Percentiles rank a stretch among this genome's conserved stretches.
Conservation (phyloP, 2,797 vertebrate species). For the Argyrosomus regius region DNA sequence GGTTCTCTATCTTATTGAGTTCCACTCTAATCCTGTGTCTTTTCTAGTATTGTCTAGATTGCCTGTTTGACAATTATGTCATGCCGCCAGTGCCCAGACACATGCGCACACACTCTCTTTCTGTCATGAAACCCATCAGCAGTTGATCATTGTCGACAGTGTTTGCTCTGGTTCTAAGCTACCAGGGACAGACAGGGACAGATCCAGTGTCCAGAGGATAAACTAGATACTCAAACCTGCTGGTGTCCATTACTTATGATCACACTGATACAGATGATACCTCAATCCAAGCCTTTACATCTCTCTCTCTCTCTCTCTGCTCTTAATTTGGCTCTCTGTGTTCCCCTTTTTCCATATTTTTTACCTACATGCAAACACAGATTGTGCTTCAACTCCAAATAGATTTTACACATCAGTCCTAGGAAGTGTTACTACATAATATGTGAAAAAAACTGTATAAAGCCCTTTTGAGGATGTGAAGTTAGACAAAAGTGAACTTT, state of each 20-base stretch:
- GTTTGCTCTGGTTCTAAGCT: constrained; percentile 53
- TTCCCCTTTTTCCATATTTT: background rate
- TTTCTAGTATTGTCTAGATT: constrained; percentile 7
- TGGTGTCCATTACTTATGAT: constrained; percentile 74
- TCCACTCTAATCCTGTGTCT: background rate
- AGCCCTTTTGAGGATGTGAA: background rate
- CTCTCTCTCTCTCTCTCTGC: constrained; percentile 25
- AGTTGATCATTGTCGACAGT: constrained; percentile 35
- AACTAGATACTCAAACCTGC: constrained; percentile 52
- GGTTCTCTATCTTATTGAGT: background rate
- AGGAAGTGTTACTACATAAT: background rate
- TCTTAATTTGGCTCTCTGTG: constrained; percentile 12
- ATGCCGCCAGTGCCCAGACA: constrained; percentile 6
- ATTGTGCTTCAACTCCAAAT: background rate
- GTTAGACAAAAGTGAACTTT: background rate
- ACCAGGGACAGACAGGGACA: constrained; percentile 44
- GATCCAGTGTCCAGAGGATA: constrained; percentile 66
- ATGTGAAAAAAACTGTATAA: background rate
- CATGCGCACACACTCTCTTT: background rate
- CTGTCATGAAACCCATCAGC: constrained; percentile 24
- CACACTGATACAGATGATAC: constrained; percentile 53
- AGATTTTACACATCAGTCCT: background rate
- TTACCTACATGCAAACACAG: constrained; percentile 1
- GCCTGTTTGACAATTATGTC: constrained; percentile 17
- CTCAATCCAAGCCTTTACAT: constrained; percentile 23